These are phyloP conservation scores for Epinephelus moara DNA, from an alignment of 2,113 vertebrate genomes.

Conservation along the genomic window DNA sequence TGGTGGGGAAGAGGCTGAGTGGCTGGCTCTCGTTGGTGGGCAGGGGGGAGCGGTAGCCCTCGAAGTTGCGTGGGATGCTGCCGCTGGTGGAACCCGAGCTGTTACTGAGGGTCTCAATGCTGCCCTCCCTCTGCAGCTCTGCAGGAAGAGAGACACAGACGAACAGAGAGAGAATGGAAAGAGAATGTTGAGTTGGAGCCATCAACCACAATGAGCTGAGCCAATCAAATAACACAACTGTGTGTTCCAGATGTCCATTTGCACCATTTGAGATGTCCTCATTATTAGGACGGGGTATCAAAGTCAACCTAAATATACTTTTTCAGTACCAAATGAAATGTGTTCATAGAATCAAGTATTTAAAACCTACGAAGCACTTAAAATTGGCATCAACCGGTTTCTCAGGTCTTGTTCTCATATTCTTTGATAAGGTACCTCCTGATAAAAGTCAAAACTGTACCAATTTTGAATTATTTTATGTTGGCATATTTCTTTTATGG, in stretches of 20 bases:
- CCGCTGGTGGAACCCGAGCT: slow-evolving; percentile 98
- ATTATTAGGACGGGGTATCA: not conserved
- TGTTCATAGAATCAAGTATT: not conserved
- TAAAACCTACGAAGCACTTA: not conserved
- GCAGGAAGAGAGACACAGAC: slow-evolving; percentile 42
- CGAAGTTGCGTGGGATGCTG: slow-evolving; percentile 97
- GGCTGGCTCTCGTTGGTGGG: slow-evolving; percentile 98
- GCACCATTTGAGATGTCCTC: not conserved
- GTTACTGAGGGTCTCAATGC: slow-evolving; percentile 99
- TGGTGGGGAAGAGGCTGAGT: slow-evolving; percentile 95
- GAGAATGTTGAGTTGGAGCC: not conserved
- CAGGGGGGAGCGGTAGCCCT: slow-evolving; percentile 95
- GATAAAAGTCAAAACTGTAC: not conserved
- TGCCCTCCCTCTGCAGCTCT: slow-evolving; percentile 99
- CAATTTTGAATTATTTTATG: not conserved
- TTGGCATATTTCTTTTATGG: not conserved
- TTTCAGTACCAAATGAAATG: not conserved
- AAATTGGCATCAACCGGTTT: too few relatives aligned
- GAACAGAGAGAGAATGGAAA: not conserved
- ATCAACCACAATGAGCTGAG: slow-evolving; percentile 7
- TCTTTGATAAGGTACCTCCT: not conserved
- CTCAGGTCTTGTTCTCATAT: not conserved
- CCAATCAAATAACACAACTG: not conserved
- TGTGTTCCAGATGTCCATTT: not conserved
- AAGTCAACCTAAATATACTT: too few relatives aligned